Evolutionary conservation across 2,113 vertebrate species (phyloP).

Genomic region (Sardina pilchardus): DNA sequence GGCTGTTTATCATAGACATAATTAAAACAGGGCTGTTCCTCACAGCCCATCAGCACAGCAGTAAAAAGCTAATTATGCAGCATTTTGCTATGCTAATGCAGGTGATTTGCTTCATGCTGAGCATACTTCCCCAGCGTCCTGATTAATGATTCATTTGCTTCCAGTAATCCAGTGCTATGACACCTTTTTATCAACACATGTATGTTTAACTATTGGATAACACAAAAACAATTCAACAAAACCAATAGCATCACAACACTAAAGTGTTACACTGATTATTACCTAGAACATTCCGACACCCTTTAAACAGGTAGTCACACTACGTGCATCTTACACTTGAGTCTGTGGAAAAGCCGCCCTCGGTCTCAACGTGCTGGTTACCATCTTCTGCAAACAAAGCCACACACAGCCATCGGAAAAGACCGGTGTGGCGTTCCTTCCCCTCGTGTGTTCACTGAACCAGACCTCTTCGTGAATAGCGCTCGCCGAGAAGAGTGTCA

Average conservation of each 20-base stretch:
- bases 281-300: neutral
- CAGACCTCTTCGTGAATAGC: conserved; percentile 35
- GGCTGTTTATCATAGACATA: conserved; percentile 49
- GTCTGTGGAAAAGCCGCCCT: neutral
- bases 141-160: conserved; percentile 55
- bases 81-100: conserved; percentile 59
- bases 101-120: conserved; percentile 62
- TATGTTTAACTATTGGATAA: neutral
- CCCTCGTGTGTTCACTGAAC: neutral
- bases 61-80: conserved; percentile 57
- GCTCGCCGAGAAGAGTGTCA: conserved; percentile 35
- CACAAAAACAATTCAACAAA: neutral
- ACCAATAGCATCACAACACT: neutral
- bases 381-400: neutral
- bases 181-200: conserved; percentile 28
- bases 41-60: conserved; percentile 48
- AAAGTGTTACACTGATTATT: neutral
- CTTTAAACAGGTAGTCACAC: neutral
- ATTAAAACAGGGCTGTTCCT: conserved; percentile 53
- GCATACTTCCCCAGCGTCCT: conserved; percentile 53
- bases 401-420: neutral
- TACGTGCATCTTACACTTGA: neutral
- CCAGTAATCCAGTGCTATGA: conserved; percentile 49
- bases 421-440: neutral
- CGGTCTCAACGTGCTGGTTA: neutral